A percentile compares a stretch with the other conserved stretches of the same genome.
These are phyloP conservation scores for Anolis sagrei DNA, from an alignment of 2,113 vertebrate species.

Conservation along the genomic window DNA sequence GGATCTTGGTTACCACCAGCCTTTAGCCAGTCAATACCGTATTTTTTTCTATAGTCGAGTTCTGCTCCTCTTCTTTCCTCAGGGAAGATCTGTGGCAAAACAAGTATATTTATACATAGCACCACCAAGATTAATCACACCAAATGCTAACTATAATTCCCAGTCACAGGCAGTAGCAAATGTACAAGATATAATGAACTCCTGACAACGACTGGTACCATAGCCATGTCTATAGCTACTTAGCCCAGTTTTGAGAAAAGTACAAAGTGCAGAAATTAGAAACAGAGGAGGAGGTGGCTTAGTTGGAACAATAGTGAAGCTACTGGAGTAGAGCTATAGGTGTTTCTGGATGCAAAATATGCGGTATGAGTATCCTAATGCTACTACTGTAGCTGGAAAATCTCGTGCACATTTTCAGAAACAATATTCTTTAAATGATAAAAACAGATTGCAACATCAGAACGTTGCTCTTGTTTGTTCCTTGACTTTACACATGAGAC, in stretches of 20 bases:
- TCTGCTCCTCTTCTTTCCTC: constrained; percentile 90
- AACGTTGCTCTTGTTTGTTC: no score
- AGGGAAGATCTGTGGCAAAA: constrained; percentile 75
- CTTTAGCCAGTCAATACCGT: constrained; percentile 87
- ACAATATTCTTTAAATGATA: background rate
- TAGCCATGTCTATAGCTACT: no score
- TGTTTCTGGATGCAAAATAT: background rate
- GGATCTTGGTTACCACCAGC: constrained; percentile 82
- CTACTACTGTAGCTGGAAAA: background rate
- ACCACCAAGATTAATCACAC: background rate
- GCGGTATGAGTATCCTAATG: background rate
- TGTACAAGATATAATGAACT: no score
- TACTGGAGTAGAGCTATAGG: background rate
- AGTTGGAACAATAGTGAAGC: no score
- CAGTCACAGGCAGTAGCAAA: no score
- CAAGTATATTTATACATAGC: background rate
- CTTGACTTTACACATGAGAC: background rate
- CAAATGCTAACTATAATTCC: background rate
- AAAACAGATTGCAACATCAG: background rate
- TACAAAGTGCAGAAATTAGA: no score
- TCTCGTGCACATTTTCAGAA: background rate
- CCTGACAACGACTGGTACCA: no score
- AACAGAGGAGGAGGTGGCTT: no score
- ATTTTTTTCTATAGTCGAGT: constrained; percentile 92
- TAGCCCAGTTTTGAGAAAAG: no score